These are phyloP conservation scores for Ectemnius cavifrons DNA, from an alignment of 2,888 invertebrate species.

Conservation along the genomic window DNA sequence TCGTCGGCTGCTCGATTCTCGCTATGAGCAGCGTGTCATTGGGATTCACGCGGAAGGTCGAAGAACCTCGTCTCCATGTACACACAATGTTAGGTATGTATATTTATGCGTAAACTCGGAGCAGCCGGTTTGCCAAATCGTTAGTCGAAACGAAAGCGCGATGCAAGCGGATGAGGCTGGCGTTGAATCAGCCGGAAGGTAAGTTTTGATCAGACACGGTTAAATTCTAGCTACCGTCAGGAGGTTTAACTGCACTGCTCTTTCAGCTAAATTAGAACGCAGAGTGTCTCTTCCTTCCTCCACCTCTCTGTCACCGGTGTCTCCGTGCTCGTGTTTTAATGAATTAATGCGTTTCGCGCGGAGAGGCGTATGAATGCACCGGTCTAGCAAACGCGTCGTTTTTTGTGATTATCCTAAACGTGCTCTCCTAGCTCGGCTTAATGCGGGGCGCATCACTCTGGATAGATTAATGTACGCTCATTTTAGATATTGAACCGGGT, in stretches of 20 bases:
- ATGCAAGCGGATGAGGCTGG: conserved; percentile 4
- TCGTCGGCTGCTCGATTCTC: conserved; percentile 7
- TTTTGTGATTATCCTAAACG: too few species aligned
- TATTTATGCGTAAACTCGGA: conserved; percentile 59
- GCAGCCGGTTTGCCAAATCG: conserved; percentile 30
- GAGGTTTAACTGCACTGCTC: background rate
- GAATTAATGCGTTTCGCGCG: too few species aligned
- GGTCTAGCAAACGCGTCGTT: too few species aligned
- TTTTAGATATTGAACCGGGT: conserved; percentile 2
- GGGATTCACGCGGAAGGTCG: conserved; percentile 14
- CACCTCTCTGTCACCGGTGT: background rate
- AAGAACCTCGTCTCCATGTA: conserved; percentile 47
- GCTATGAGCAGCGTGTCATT: conserved; percentile 7
- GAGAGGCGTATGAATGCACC: too few species aligned
- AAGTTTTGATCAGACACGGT: background rate
- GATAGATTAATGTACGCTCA: background rate
- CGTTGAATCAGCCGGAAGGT: conserved; percentile 14
- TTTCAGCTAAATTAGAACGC: too few species aligned
- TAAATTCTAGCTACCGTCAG: background rate
- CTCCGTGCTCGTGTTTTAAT: too few species aligned
- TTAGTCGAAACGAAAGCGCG: conserved; percentile 7
- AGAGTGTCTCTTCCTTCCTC: background rate
- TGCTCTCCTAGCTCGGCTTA: background rate
- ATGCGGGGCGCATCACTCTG: background rate
- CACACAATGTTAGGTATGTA: conserved; percentile 57